phyloP scores from a whole-genome alignment of 2,113 vertebrate genomes.

The Sus scrofa region T2T-Sscrofa CM000817.6:152922001-152922500 shows the following conservation, averaged over 20 bases:
- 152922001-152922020: constrained; percentile 26
- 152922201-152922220: constrained; percentile 36
- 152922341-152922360: constrained; percentile 89
- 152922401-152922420: neutral
- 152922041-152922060: neutral
- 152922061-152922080: neutral
- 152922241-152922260: constrained; percentile 92
- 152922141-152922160: constrained; percentile 41
- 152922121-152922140: neutral
- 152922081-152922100: neutral
- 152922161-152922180: neutral
- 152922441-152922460: neutral
- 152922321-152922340: constrained; percentile 94
- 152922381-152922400: constrained; percentile 30
- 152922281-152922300: constrained; percentile 93
- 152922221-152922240: constrained; percentile 86
- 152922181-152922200: neutral
- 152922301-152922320: constrained; percentile 94
- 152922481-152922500: neutral
- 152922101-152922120: neutral
- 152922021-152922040: neutral
- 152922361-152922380: constrained; percentile 53
- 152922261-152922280: constrained; percentile 94
- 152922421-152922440: neutral
- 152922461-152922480: neutral